Percentiles rank a stretch among this genome's conserved stretches.
Conservation (phyloP, 2,888 invertebrate species). For the Philereme vetulata region DNA sequence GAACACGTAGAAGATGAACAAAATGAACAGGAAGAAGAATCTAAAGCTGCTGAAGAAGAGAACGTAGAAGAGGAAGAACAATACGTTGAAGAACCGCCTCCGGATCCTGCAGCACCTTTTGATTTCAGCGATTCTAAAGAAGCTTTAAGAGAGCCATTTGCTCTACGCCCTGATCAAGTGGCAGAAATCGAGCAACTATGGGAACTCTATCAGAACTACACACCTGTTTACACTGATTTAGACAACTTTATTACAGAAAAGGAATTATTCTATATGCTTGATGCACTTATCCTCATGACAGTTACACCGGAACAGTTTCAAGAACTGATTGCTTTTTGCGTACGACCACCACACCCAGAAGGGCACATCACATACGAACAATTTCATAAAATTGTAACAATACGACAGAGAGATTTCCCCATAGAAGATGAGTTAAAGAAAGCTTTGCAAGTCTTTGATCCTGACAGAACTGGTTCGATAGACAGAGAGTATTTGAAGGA, state of each 20-base stretch:
- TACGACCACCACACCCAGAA: slow-evolving; percentile 66
- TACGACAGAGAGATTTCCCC: slow-evolving; percentile 65
- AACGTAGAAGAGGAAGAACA: slow-evolving; percentile 61
- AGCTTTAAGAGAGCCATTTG: slow-evolving; percentile 63
- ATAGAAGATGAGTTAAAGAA: slow-evolving; percentile 68
- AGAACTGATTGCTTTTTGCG: slow-evolving; percentile 66
- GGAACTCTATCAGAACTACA: slow-evolving; percentile 70
- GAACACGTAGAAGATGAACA: slow-evolving; percentile 41
- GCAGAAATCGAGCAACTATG: slow-evolving; percentile 73
- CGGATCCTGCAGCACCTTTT: slow-evolving; percentile 72
- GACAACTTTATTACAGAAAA: slow-evolving; percentile 69
- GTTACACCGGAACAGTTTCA: slow-evolving; percentile 69
- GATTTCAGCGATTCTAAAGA: slow-evolving; percentile 68
- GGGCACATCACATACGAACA: slow-evolving; percentile 70
- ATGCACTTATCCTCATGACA: slow-evolving; percentile 66
- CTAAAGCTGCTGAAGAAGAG: slow-evolving; percentile 46
- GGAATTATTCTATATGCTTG: slow-evolving; percentile 72
- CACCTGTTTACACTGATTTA: slow-evolving; percentile 71
- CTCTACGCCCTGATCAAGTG: slow-evolving; percentile 67
- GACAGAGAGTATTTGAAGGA: slow-evolving; percentile 67
- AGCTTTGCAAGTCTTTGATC: slow-evolving; percentile 66
- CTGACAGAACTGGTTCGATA: slow-evolving; percentile 57
- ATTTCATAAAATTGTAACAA: slow-evolving; percentile 70
- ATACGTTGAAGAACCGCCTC: slow-evolving; percentile 64
- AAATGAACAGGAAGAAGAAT: slow-evolving; percentile 39